A percentile compares a stretch with the other conserved stretches of the same genome.
Evolutionary conservation across 2,797 vertebrate species (phyloP).

Genomic region (Helicolenus hilgendorfi): DNA sequence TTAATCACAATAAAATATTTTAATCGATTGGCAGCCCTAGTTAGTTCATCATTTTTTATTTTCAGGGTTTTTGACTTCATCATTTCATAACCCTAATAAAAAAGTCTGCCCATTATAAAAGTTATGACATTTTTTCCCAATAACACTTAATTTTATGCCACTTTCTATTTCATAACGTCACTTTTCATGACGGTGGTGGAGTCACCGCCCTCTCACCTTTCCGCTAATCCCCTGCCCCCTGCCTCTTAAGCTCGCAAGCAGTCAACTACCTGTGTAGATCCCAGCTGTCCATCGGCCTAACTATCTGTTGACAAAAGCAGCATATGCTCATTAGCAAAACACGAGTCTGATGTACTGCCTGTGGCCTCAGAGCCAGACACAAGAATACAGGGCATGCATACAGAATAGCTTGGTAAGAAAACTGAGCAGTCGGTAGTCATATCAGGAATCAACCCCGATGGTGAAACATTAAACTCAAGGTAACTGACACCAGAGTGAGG

Average conservation of each 20-base stretch:
- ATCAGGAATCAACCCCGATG: constrained; percentile 67
- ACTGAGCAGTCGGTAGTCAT: constrained; percentile 46
- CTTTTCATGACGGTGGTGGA: background rate
- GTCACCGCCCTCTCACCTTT: background rate
- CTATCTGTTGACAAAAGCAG: constrained; percentile 53
- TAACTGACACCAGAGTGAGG: constrained; percentile 66
- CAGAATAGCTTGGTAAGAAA: constrained; percentile 29
- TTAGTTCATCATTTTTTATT: background rate
- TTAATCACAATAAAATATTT: too few relatives aligned
- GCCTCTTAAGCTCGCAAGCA: background rate
- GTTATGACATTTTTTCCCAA: background rate
- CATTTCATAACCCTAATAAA: background rate
- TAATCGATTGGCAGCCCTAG: too few relatives aligned
- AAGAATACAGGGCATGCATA: background rate
- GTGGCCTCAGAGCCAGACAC: constrained; percentile 12
- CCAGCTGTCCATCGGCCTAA: constrained; percentile 1
- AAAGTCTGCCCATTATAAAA: background rate
- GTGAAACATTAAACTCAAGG: constrained; percentile 77
- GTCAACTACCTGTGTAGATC: constrained; percentile 9
- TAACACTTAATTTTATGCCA: background rate
- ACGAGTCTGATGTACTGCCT: constrained; percentile 16
- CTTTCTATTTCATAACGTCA: background rate
- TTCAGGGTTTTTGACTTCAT: background rate
- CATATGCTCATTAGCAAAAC: constrained; percentile 62
- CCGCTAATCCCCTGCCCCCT: background rate